Base-by-base conservation (phyloP, 92 coral and sea anemone species). In the Parazoanthus atlanticus region DNA sequence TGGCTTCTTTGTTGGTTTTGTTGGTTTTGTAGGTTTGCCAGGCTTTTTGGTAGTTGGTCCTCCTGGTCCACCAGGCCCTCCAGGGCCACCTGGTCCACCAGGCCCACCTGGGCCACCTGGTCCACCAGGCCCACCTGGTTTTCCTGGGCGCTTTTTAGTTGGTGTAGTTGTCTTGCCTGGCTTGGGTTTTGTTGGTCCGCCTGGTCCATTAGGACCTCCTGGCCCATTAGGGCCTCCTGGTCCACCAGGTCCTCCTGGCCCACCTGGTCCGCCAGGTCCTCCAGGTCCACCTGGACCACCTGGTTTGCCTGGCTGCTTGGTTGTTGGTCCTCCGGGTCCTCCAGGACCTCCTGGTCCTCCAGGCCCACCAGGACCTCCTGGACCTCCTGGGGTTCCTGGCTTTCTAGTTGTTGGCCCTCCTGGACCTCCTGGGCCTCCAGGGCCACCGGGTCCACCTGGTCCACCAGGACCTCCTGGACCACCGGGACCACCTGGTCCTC, bases 371-470 rank as follows among this genome's bases (percentile, higher is more conserved):
- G 95, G 93, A 21, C 85, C 81, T 67, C 95, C 92, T 3, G 97
- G 98, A 4, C 94, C 97, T 0, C 94, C 94, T 19, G 98, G 95
- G 0, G 86, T 79, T 29, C 92, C 90, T 78, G 96, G 96, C 29
- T 78, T 91, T 8, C 92, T 94, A 26, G 91, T 89, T 33, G 79
- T 81, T 2, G 97, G 97, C 41, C 92, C 96, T n/a, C 95, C 98
- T 6, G 98, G 97, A n/a, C 97, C 93, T 31, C 94, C 98, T 1
- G 98, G 98, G 23, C 95, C 96, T 77, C 94, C 94, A 13, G 92
- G 93, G 8, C 93, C 92, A 47, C 93, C 90, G 0, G 98, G 98
- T 5, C 96, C 91, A 26, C 93, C 95, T 82, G 95, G 93, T 77
- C 90, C 91, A 6, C 93, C 91, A 9, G 96, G 75, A 82, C 86